Evolutionary conservation across 2,888 invertebrate species (phyloP).

Genomic region (Nemapogon koenigi): DNA sequence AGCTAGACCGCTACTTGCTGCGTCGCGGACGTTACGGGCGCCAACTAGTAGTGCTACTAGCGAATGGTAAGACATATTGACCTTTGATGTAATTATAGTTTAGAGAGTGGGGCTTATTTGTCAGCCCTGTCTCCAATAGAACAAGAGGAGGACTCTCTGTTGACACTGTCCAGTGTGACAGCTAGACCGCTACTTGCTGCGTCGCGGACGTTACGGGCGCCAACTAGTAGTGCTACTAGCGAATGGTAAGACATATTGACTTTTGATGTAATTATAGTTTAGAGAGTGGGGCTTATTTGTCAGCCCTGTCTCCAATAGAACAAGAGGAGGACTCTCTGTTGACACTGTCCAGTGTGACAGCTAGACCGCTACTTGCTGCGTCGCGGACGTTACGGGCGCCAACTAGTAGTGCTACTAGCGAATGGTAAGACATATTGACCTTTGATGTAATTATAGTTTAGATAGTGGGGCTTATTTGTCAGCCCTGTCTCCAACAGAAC

Average conservation of each 20-base stretch:
- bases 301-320: conserved; percentile 63
- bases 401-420: conserved; percentile 15
- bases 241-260: conserved; percentile 4
- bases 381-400: conserved; percentile 65
- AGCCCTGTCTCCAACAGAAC: conserved; percentile 64
- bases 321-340: conserved; percentile 76
- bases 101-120: too few species aligned
- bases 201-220: conserved; percentile 64
- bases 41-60: conserved; percentile 22
- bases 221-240: conserved; percentile 19
- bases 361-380: conserved; percentile 74
- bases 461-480: conserved; percentile 55
- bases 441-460: too few species aligned
- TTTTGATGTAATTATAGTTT: too few species aligned
- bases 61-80: conserved; percentile 1
- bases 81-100: too few species aligned
- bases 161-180: conserved; percentile 76
- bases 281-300: conserved; percentile 53
- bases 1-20: conserved; percentile 74
- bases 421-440: conserved; percentile 4
- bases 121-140: conserved; percentile 64
- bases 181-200: conserved; percentile 75
- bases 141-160: conserved; percentile 74
- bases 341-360: conserved; percentile 76
- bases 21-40: conserved; percentile 66